phyloP scores from a whole-genome alignment of 2,113 vertebrate species.

The Scopus umbretta region DNA sequence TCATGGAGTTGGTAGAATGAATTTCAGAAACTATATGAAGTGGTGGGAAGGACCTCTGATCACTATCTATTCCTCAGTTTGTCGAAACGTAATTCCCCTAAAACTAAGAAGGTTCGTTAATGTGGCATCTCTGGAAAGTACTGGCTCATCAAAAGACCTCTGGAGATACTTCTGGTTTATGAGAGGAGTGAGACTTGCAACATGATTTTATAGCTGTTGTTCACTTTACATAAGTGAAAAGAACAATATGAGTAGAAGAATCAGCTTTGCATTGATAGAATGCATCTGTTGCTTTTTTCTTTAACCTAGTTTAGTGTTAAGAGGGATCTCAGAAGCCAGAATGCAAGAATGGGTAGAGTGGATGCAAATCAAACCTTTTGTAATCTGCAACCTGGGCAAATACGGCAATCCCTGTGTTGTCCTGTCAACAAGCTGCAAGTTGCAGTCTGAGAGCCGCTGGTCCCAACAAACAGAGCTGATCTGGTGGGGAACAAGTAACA shows the following conservation, averaged over 20 bases:
- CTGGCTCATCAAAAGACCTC: neutral
- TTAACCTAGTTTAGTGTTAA: neutral
- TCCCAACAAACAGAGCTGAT: neutral
- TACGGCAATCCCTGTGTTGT: neutral
- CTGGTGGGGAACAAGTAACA: neutral
- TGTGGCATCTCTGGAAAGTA: neutral
- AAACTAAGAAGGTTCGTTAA: neutral
- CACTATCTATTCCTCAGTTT: neutral
- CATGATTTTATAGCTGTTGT: neutral
- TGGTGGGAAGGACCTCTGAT: neutral
- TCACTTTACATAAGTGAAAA: neutral
- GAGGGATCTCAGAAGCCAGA: neutral
- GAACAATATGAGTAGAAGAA: neutral
- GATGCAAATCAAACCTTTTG: neutral
- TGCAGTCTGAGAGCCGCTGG: neutral
- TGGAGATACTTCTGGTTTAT: neutral
- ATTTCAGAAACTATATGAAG: neutral
- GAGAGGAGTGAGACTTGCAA: neutral
- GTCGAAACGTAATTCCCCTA: neutral
- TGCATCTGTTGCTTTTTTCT: neutral
- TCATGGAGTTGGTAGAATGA: neutral
- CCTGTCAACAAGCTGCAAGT: neutral
- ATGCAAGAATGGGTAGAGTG: neutral
- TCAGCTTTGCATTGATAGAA: neutral
- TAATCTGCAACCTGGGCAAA: neutral